Conservation (phyloP, 2,113 vertebrate genomes). For the Chionodraco myersi region DNA sequence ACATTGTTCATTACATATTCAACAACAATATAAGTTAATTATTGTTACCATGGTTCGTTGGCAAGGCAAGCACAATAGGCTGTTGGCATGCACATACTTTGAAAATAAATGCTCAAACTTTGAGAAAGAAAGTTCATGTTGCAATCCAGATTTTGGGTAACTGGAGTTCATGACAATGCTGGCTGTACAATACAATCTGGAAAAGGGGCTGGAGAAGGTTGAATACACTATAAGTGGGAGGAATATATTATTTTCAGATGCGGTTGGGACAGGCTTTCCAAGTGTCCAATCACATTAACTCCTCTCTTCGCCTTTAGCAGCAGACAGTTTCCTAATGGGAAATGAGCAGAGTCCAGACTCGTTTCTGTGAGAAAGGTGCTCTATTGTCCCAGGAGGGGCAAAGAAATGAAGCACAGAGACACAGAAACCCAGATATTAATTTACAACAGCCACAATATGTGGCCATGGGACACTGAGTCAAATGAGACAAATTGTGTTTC, state of each 20-base stretch:
- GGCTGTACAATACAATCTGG: constrained; percentile 21
- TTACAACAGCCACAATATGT: neutral
- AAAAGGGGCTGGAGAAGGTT: constrained; percentile 7
- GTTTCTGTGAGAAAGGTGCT: neutral
- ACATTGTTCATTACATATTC: constrained; percentile 5
- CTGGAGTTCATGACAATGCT: constrained; percentile 32
- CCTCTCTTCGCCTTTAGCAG: constrained; percentile 24
- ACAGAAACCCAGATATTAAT: neutral
- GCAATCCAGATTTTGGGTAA: constrained; percentile 13
- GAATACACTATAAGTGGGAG: constrained; percentile 50
- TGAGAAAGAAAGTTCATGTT: neutral
- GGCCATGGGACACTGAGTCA: neutral
- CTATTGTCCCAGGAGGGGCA: neutral
- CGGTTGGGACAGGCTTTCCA: constrained; percentile 37
- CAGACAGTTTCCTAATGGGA: constrained; percentile 49
- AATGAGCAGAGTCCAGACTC: neutral
- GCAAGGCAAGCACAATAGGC: neutral
- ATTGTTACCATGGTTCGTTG: neutral
- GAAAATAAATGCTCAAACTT: neutral
- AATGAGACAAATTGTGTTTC: neutral
- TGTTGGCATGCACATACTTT: too few species aligned
- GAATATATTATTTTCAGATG: constrained; percentile 52
- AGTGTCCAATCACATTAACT: constrained; percentile 57
- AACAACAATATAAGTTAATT: neutral
- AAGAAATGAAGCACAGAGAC: neutral